These are phyloP conservation scores for Coracopsis vasa DNA, from an alignment of 2,113 vertebrate species.

Conservation along the genomic window DNA sequence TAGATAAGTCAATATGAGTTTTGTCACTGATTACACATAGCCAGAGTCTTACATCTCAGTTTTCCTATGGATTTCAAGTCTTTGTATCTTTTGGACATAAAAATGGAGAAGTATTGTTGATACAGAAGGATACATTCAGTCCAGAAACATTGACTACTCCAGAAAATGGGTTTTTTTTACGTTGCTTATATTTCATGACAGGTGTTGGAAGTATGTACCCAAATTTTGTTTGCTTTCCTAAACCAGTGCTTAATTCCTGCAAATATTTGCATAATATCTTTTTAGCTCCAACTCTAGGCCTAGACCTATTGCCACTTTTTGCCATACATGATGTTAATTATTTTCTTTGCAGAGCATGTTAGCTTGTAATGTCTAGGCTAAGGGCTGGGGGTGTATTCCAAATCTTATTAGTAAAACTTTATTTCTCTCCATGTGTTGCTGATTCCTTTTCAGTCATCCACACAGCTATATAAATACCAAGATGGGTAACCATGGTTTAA, in stretches of 20 bases:
- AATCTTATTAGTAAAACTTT: not conserved
- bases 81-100: not conserved
- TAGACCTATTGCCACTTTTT: not conserved
- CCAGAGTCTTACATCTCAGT: not conserved
- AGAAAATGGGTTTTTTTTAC: not conserved
- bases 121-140: not conserved
- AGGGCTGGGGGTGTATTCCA: not conserved
- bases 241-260: not conserved
- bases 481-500: not conserved
- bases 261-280: not conserved
- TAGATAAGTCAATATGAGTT: not conserved
- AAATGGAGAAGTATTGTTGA: not conserved
- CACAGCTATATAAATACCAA: not conserved
- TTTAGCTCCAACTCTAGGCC: not conserved
- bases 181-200: not conserved
- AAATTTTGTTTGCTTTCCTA: not conserved
- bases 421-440: conserved; percentile 6
- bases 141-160: not conserved
- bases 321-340: not conserved
- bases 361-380: not conserved
- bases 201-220: not conserved
- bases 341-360: not conserved
- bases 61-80: not conserved
- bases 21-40: not conserved
- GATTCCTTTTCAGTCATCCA: conserved; percentile 12